phyloP scores from a whole-genome alignment of 1,140 invertebrate genomes.

The Euwallacea fornicatus region DNA sequence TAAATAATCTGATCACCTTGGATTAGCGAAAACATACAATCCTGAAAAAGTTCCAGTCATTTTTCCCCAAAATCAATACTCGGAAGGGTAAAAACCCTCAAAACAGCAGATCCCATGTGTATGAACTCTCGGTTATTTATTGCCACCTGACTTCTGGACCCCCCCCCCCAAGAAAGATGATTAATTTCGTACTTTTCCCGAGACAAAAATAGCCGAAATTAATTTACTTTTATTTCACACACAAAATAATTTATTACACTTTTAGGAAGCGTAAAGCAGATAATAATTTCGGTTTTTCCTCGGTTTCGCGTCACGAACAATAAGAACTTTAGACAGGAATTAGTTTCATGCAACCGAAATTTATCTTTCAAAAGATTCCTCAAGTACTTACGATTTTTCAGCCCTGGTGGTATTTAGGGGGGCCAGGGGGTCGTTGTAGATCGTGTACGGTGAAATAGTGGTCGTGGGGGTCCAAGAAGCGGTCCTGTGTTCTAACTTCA shows the following conservation, averaged over 20 bases:
- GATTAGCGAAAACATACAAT: too few relatives aligned
- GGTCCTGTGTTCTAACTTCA: slow-evolving; percentile 48
- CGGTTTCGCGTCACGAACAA: too few relatives aligned
- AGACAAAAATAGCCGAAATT: neutral
- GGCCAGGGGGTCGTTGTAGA: slow-evolving; percentile 38
- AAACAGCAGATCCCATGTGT: too few relatives aligned
- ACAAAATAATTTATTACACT: neutral
- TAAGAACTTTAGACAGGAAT: neutral
- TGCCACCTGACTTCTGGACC: neutral
- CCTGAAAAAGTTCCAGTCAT: too few relatives aligned
- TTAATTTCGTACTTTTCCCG: slow-evolving; percentile 8
- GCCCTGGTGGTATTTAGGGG: slow-evolving; percentile 38
- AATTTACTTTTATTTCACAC: slow-evolving; percentile 9
- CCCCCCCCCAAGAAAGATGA: neutral
- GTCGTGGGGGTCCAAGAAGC: slow-evolving; percentile 40
- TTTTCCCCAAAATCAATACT: too few relatives aligned
- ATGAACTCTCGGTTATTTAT: slow-evolving; percentile 5
- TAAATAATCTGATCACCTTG: too few relatives aligned
- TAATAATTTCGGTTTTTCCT: too few relatives aligned
- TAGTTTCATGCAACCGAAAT: neutral
- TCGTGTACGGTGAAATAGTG: slow-evolving; percentile 38
- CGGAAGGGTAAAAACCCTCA: too few relatives aligned
- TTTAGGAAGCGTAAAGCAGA: too few relatives aligned
- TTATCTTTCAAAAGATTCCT: neutral
- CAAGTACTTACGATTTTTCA: slow-evolving; percentile 43